Evolutionary conservation across 2,113 vertebrate species (phyloP).

Genomic region (Ancistrus triradiatus): DNA sequence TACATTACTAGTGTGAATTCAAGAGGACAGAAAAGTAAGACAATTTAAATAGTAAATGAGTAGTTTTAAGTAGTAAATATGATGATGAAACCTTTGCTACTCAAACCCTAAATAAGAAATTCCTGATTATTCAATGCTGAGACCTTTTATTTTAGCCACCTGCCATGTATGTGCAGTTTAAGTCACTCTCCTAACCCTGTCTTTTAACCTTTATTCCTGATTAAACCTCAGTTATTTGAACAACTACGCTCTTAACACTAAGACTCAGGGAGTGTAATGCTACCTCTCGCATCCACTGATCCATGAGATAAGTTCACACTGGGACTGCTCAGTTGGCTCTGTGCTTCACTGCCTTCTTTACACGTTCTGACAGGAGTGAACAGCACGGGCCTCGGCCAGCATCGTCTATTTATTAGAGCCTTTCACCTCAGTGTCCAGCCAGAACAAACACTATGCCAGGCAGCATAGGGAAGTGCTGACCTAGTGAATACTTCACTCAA

Average conservation of each 20-base stretch:
- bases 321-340: constrained; percentile 9
- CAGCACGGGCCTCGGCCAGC: constrained; percentile 60
- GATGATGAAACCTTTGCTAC: too few relatives aligned
- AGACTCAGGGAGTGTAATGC: constrained; percentile 22
- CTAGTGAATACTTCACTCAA: constrained; percentile 63
- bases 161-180: too few relatives aligned
- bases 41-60: too few relatives aligned
- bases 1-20: too few relatives aligned
- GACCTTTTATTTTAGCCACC: too few relatives aligned
- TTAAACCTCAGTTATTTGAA: constrained; percentile 5
- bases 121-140: too few relatives aligned
- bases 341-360: constrained; percentile 53
- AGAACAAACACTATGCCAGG: constrained; percentile 72
- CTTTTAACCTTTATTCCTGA: constrained; percentile 13
- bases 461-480: constrained; percentile 68
- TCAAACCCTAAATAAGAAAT: too few relatives aligned
- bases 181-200: neutral
- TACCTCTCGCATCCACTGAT: constrained; percentile 31
- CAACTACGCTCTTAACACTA: constrained; percentile 6
- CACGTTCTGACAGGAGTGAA: constrained; percentile 73
- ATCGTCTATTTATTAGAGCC: constrained; percentile 65
- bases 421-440: constrained; percentile 67
- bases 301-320: constrained; percentile 36
- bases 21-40: too few relatives aligned
- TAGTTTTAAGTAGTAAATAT: too few relatives aligned